These are phyloP conservation scores for Temnothorax unifasciatus DNA, from an alignment of 2,888 invertebrate species.

Conservation along the genomic window DNA sequence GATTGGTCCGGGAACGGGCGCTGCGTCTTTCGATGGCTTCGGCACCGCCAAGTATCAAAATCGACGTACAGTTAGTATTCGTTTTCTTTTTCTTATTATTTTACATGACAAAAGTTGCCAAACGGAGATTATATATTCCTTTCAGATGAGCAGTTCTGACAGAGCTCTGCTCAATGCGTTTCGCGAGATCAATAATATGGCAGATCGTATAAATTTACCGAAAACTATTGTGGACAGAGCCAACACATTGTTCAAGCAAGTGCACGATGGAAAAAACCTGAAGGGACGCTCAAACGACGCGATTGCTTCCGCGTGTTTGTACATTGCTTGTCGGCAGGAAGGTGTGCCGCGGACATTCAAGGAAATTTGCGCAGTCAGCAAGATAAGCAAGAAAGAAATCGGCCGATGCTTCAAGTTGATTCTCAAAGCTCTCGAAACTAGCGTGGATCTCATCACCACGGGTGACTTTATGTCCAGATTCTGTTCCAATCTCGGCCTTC, in stretches of 20 bases:
- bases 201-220: constrained; percentile 98
- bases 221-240: constrained; percentile 99
- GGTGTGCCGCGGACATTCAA: constrained; percentile 99
- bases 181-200: constrained; percentile 99
- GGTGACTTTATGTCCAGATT: constrained; percentile 99
- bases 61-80: constrained; percentile 88
- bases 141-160: constrained; percentile 97
- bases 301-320: constrained; percentile 99
- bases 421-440: constrained; percentile 97
- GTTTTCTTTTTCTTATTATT: constrained; percentile 39
- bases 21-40: constrained; percentile 96
- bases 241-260: constrained; percentile 98
- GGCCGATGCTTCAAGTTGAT: constrained; percentile 99
- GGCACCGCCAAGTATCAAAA: constrained; percentile 91
- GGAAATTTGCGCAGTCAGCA: constrained; percentile 99
- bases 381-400: constrained; percentile 99
- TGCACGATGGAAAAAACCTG: constrained; percentile 97
- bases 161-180: constrained; percentile 98
- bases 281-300: constrained; percentile 99
- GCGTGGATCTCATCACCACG: constrained; percentile 98
- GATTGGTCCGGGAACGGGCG: constrained; percentile 91
- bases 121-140: constrained; percentile 72
- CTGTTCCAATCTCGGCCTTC: constrained; percentile 97
- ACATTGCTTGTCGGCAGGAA: constrained; percentile 99
- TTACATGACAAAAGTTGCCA: no score